Evolutionary conservation across 2,113 vertebrate genomes (phyloP).

Genomic region (Nettapus auritus): DNA sequence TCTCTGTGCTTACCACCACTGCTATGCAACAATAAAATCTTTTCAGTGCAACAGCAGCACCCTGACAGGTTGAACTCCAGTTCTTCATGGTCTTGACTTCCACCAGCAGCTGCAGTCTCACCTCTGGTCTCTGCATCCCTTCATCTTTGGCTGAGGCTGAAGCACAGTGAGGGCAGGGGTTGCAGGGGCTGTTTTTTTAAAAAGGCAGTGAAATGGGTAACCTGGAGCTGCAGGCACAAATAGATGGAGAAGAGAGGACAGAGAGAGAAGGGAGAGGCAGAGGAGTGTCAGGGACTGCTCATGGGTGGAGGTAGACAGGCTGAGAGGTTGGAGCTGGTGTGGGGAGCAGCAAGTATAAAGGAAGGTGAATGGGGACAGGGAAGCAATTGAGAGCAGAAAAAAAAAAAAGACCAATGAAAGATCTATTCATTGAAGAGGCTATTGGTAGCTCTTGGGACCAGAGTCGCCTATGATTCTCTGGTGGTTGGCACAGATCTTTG

Average conservation of each 20-base stretch:
- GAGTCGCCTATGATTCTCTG: accelerated
- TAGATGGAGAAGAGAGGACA: not conserved
- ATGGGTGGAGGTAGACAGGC: not conserved
- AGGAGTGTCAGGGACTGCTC: not conserved
- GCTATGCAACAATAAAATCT: not conserved
- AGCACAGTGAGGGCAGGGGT: not conserved
- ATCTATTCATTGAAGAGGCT: not conserved
- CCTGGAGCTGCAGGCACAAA: no score
- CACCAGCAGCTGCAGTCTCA: not conserved
- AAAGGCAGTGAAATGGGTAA: not conserved
- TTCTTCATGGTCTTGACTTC: not conserved
- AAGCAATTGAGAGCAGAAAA: not conserved
- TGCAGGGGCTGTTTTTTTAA: not conserved
- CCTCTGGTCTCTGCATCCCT: not conserved
- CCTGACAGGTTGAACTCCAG: not conserved
- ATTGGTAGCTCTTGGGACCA: not conserved
- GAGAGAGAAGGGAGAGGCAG: not conserved
- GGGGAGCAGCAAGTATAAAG: not conserved
- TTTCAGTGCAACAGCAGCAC: not conserved
- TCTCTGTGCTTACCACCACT: not conserved
- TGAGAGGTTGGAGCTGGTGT: not conserved
- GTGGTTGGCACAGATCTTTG: not conserved
- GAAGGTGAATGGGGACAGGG: not conserved
- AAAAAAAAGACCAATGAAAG: not conserved
- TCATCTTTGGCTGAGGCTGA: no score